Percentiles rank a stretch among this genome's conserved stretches.
These are phyloP conservation scores for Aethina tumida DNA, from an alignment of 1,140 invertebrate species.

Conservation along the genomic window DNA sequence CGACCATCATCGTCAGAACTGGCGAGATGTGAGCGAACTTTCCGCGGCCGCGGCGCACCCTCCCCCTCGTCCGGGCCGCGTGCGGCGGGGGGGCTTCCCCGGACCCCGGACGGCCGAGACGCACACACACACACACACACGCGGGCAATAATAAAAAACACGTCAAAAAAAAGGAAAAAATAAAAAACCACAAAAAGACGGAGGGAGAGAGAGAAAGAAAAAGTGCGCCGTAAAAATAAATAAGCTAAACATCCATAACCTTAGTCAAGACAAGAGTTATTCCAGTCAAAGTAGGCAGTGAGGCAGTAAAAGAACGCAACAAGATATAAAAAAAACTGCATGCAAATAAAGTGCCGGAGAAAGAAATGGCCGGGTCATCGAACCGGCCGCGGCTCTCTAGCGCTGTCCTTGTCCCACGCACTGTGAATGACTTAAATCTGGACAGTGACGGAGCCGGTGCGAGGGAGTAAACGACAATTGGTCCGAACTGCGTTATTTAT, in stretches of 20 bases:
- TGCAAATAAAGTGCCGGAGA: constrained; percentile 37
- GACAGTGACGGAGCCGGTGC: constrained; percentile 12
- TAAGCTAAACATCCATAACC: constrained; percentile 32
- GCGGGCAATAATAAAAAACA: too few species aligned
- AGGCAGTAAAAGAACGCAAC: constrained; percentile 38
- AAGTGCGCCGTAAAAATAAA: constrained; percentile 23
- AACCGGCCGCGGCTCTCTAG: constrained; percentile 21
- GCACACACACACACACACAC: too few species aligned
- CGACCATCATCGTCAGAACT: too few species aligned
- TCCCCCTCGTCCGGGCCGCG: too few species aligned
- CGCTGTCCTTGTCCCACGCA: constrained; percentile 26
- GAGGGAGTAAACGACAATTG: constrained; percentile 4
- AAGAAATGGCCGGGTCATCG: constrained; percentile 35
- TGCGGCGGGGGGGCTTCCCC: too few species aligned
- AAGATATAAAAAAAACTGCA: constrained; percentile 35
- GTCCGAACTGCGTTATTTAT: too few species aligned
- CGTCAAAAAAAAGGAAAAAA: too few species aligned
- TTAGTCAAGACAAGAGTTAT: constrained; percentile 36
- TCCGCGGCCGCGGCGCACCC: too few species aligned
- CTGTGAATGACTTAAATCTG: constrained; percentile 9
- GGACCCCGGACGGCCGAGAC: too few species aligned
- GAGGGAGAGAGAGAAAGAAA: too few species aligned
- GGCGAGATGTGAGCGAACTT: too few species aligned
- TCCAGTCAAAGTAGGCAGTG: constrained; percentile 38
- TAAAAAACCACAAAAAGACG: too few species aligned